Percentiles rank a stretch among this genome's conserved stretches.
Evolutionary conservation across 2,797 vertebrate species (phyloP).

Genomic region (Esox masquinongy): DNA sequence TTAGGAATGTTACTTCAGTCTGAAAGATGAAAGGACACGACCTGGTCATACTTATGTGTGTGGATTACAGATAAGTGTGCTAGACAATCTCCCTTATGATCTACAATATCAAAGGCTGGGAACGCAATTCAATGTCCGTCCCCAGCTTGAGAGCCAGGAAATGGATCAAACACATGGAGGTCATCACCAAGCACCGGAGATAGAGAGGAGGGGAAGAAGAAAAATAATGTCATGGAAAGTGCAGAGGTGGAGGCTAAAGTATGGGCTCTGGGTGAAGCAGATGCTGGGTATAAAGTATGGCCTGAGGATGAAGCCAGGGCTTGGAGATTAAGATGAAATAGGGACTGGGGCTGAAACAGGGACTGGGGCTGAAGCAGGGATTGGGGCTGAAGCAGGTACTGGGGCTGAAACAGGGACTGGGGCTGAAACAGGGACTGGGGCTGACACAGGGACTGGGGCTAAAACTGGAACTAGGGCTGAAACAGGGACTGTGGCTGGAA

Average conservation of each 20-base stretch:
- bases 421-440: no score
- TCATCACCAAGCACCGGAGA: constrained; percentile 12
- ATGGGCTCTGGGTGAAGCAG: no score
- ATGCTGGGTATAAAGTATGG: no score
- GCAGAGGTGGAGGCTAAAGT: neutral
- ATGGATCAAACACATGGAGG: constrained; percentile 20
- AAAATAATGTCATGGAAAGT: neutral
- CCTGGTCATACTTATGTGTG: constrained; percentile 18
- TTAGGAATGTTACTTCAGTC: constrained; percentile 1
- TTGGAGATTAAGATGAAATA: no score
- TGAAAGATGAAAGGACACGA: constrained; percentile 51
- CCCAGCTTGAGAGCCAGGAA: neutral
- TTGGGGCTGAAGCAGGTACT: no score
- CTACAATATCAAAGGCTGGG: constrained; percentile 41
- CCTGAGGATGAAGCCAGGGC: no score
- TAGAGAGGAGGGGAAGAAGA: neutral
- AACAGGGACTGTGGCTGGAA: no score
- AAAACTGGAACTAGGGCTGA: no score
- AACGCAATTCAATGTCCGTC: constrained; percentile 1
- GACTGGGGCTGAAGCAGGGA: no score
- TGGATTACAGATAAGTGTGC: constrained; percentile 25
- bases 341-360: no score
- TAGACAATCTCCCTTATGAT: constrained; percentile 49
- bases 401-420: no score
- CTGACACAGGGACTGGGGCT: no score